phyloP scores from a whole-genome alignment of 2,113 vertebrate genomes.

The Catharus minimus region DNA sequence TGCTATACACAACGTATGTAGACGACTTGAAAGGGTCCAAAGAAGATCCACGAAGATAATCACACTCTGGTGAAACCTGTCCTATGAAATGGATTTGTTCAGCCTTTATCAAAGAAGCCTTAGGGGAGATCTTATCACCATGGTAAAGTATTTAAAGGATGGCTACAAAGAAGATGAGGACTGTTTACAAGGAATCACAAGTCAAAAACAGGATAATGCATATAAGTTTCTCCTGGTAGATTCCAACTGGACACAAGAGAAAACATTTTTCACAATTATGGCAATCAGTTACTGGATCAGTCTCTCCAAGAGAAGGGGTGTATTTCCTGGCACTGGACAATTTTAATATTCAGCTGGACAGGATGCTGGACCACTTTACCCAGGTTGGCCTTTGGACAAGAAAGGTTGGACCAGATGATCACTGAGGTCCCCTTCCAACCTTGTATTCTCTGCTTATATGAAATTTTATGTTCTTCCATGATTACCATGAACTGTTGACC shows the following conservation, averaged over 20 bases:
- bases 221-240: not conserved
- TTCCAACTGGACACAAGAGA: not conserved
- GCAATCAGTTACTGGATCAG: accelerated
- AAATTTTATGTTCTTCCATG: not conserved
- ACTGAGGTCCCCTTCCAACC: not conserved
- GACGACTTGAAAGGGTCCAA: not conserved
- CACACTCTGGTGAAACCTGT: not conserved
- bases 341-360: not conserved
- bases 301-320: too few relatives aligned
- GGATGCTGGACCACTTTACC: not conserved
- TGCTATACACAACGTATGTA: not conserved
- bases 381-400: not conserved
- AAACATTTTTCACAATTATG: not conserved
- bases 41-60: not conserved
- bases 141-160: not conserved
- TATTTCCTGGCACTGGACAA: not conserved
- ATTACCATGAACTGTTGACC: not conserved
- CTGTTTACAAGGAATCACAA: not conserved
- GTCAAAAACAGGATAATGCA: not conserved
- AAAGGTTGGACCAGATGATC: not conserved
- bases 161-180: not conserved
- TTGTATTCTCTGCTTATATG: not conserved
- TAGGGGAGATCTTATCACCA: not conserved
- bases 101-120: not conserved
- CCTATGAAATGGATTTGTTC: not conserved